Percentiles rank a stretch among this genome's conserved stretches.
These are phyloP conservation scores for Ischnus inquisitorius DNA, from an alignment of 2,888 invertebrate species.

Conservation along the genomic window DNA sequence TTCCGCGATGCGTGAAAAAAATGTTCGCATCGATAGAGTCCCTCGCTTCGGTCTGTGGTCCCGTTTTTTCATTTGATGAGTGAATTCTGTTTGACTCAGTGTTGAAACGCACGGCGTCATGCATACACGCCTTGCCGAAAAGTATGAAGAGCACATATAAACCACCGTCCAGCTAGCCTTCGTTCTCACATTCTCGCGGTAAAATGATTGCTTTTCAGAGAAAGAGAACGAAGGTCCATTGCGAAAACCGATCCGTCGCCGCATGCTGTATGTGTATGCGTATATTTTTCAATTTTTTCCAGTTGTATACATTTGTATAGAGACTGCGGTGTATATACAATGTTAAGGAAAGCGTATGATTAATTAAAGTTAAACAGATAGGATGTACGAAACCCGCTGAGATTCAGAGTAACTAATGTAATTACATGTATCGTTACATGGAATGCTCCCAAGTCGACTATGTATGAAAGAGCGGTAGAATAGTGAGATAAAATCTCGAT, in stretches of 20 bases:
- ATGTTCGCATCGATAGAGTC: conserved; percentile 4
- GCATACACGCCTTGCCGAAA: conserved; percentile 7
- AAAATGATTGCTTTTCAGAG: conserved; percentile 67
- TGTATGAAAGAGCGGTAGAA: no score
- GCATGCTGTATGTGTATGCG: background rate
- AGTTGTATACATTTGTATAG: background rate
- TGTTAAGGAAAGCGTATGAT: conserved; percentile 1
- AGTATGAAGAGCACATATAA: conserved; percentile 15
- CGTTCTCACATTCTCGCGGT: conserved; percentile 63
- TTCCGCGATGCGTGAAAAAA: no score
- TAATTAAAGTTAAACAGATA: background rate
- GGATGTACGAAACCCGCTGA: background rate
- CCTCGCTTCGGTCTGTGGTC: conserved; percentile 7
- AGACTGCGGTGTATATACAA: background rate
- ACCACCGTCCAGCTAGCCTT: conserved; percentile 12
- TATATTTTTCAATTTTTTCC: conserved; percentile 12
- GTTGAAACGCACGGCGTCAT: conserved; percentile 2
- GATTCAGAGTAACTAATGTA: conserved; percentile 4
- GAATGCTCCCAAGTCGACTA: no score
- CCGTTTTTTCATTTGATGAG: conserved; percentile 32
- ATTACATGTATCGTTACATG: conserved; percentile 4
- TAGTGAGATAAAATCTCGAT: background rate
- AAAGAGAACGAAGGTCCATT: conserved; percentile 23
- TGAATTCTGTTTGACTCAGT: conserved; percentile 40
- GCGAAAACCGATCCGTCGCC: background rate